Conservation (phyloP, 2,888 invertebrate genomes). For the Tetranychus piercei region DNA sequence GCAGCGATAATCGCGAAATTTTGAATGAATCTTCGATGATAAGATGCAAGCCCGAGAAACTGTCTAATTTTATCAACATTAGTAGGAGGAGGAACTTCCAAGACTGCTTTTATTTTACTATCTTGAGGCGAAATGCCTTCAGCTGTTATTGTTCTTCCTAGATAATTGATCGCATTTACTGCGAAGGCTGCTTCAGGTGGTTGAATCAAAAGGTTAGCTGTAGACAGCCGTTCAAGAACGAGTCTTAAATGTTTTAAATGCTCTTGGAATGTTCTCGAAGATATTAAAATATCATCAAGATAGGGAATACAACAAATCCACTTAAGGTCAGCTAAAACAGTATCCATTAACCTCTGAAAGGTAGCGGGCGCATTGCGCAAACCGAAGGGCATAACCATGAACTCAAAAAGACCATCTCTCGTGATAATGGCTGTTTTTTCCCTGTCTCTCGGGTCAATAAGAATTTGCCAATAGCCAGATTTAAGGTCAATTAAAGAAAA, state of each 20-base stretch:
- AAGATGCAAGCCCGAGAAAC: not conserved
- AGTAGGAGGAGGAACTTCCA: not conserved
- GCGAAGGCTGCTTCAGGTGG: not conserved
- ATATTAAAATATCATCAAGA: slow-evolving; percentile 10
- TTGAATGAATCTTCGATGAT: not conserved
- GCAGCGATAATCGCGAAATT: slow-evolving; percentile 1
- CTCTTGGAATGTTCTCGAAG: slow-evolving; percentile 2
- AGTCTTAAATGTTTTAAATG: not conserved
- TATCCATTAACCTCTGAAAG: not conserved
- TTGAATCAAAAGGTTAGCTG: not conserved
- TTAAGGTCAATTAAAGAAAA: not conserved
- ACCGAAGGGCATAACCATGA: not conserved
- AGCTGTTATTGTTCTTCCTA: not conserved
- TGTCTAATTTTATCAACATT: not conserved
- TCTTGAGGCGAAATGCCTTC: not conserved
- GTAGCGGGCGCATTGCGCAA: not conserved
- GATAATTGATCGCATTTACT: not conserved
- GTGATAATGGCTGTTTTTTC: not conserved
- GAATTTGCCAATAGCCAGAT: not conserved
- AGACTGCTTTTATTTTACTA: not conserved
- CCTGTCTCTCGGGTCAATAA: not conserved
- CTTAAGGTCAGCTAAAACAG: not conserved
- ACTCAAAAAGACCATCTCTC: not conserved
- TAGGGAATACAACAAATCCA: slow-evolving; percentile 3
- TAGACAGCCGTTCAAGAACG: not conserved